Evolutionary conservation across 2,888 invertebrate species (phyloP).

Genomic region (Eulithis testata): DNA sequence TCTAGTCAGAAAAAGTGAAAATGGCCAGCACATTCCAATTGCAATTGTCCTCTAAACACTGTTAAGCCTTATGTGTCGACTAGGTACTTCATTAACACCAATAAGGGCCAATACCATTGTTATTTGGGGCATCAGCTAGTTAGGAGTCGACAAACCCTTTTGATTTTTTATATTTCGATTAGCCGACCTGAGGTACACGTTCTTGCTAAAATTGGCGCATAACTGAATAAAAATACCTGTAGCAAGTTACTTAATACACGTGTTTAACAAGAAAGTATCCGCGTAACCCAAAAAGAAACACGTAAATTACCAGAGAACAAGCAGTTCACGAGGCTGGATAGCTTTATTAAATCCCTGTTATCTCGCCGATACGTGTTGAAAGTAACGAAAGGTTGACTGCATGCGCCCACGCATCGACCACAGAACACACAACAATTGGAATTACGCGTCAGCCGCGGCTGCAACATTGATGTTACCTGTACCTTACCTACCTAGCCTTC

Average conservation of each 20-base stretch:
- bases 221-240: not conserved
- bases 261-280: conserved; percentile 19
- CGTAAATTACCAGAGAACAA: conserved; percentile 46
- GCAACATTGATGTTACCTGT: conserved; percentile 30
- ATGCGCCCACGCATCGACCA: conserved; percentile 61
- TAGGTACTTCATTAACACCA: not conserved
- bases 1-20: no score
- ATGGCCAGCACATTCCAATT: no score
- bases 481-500: conserved; percentile 13
- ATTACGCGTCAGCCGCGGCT: conserved; percentile 24
- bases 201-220: not conserved
- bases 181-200: no score
- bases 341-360: conserved; percentile 68
- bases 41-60: no score
- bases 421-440: conserved; percentile 17
- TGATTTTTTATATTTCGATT: no score
- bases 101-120: not conserved
- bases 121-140: not conserved
- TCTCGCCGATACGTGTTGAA: conserved; percentile 66
- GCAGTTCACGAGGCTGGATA: conserved; percentile 56
- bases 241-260: not conserved
- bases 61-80: no score
- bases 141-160: not conserved
- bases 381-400: conserved; percentile 73
- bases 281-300: conserved; percentile 28